phyloP scores from a whole-genome alignment of 2,113 vertebrate species.

The Haplochromis vanheusdeni region DNA sequence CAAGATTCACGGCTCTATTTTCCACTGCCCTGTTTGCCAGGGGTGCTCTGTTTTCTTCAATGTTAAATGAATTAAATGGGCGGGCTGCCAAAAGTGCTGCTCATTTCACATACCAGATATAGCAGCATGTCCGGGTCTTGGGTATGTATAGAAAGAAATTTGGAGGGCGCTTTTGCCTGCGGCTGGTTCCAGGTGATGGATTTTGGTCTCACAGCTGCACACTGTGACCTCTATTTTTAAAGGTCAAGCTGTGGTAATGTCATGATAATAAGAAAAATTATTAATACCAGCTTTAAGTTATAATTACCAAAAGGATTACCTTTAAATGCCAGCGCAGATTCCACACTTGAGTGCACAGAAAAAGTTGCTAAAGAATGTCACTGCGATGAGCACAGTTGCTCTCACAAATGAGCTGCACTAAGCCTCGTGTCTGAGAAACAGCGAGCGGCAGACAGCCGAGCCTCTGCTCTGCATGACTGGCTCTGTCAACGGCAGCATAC shows the following conservation, averaged over 20 bases:
- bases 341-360: neutral
- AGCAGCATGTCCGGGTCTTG: neutral
- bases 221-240: slow-evolving; percentile 21
- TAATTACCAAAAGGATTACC: neutral
- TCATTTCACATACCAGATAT: slow-evolving; percentile 7
- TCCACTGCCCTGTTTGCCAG: slow-evolving; percentile 42
- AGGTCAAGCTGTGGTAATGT: slow-evolving; percentile 30
- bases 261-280: neutral
- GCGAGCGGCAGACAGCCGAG: slow-evolving; percentile 9
- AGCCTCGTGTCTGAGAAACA: neutral
- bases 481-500: slow-evolving; percentile 34
- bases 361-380: slow-evolving; percentile 18
- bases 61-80: slow-evolving; percentile 71
- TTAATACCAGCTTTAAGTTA: neutral
- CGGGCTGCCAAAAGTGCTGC: slow-evolving; percentile 31
- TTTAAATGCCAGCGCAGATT: slow-evolving; percentile 23
- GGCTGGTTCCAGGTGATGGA: slow-evolving; percentile 1
- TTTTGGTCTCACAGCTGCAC: neutral
- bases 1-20: slow-evolving; percentile 64
- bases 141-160: slow-evolving; percentile 3
- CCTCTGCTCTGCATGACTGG: slow-evolving; percentile 35
- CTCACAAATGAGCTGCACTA: slow-evolving; percentile 18
- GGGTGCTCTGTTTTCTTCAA: slow-evolving; percentile 51
- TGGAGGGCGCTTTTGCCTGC: neutral
- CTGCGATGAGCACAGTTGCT: neutral